Conservation (phyloP, 1,140 invertebrate species). For the Drosophila ambigua region DNA sequence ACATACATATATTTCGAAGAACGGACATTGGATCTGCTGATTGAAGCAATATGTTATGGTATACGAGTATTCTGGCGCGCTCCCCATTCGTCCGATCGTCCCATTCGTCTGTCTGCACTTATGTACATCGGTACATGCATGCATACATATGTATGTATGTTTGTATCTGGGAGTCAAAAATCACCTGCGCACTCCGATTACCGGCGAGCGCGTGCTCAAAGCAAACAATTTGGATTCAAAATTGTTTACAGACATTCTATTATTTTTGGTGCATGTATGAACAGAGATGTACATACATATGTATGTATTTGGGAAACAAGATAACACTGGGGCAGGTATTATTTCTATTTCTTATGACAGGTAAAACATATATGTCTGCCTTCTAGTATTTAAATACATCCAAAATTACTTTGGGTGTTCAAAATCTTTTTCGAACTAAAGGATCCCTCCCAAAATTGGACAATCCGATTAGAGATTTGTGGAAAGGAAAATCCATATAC, state of each 20-base stretch:
- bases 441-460: too few species aligned
- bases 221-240: conserved; percentile 33
- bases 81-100: conserved; percentile 26
- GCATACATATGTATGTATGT: too few species aligned
- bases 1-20: conserved; percentile 18
- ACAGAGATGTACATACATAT: conserved; percentile 1
- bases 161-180: conserved; percentile 37
- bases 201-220: conserved; percentile 66
- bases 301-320: conserved; percentile 29
- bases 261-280: conserved; percentile 19
- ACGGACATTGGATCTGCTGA: conserved; percentile 39
- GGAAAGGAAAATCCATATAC: too few species aligned
- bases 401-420: conserved; percentile 1
- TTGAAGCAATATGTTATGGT: conserved; percentile 32
- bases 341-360: conserved; percentile 42
- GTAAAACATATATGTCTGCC: conserved; percentile 44
- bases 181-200: conserved; percentile 71
- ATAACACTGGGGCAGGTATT: conserved; percentile 54
- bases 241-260: conserved; percentile 48
- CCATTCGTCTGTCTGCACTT: conserved; percentile 46
- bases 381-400: conserved; percentile 39
- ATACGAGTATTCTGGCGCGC: not conserved
- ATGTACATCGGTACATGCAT: not conserved
- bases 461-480: too few species aligned
- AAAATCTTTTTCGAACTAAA: not conserved